A percentile compares a stretch with the other conserved stretches of the same genome.
These are phyloP conservation scores for Stenotaenia linearis DNA, from an alignment of 2,888 invertebrate genomes.

Conservation along the genomic window DNA sequence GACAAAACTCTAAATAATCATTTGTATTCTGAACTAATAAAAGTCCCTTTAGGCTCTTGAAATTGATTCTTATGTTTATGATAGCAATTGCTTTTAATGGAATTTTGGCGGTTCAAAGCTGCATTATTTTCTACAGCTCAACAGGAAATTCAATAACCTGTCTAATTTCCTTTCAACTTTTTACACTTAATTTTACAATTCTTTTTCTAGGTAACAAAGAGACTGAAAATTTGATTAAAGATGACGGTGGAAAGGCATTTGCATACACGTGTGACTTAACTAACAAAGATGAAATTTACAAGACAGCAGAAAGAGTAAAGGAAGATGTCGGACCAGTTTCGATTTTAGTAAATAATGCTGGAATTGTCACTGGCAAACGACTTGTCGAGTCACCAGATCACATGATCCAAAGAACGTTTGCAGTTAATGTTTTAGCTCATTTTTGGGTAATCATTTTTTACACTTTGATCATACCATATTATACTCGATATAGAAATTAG, in stretches of 20 bases:
- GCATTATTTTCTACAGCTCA: too few relatives aligned
- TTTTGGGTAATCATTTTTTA: conserved; percentile 88
- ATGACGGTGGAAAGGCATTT: conserved; percentile 63
- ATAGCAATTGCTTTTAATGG: too few relatives aligned
- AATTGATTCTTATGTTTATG: too few relatives aligned
- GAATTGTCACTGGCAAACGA: conserved; percentile 72
- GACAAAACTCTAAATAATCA: too few relatives aligned
- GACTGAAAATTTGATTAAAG: conserved; percentile 65
- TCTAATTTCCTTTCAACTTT: too few relatives aligned
- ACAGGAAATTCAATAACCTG: too few relatives aligned
- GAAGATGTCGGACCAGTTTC: conserved; percentile 73
- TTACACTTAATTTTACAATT: neutral
- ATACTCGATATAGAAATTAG: neutral
- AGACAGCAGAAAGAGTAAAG: conserved; percentile 64
- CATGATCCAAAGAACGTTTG: conserved; percentile 77
- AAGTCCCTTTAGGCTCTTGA: too few relatives aligned
- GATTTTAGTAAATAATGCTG: conserved; percentile 86
- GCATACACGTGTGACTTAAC: conserved; percentile 78
- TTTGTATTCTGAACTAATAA: too few relatives aligned
- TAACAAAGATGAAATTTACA: conserved; percentile 71
- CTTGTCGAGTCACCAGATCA: conserved; percentile 79
- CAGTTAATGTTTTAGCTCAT: conserved; percentile 81
- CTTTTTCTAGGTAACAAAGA: conserved; percentile 62
- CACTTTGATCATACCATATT: too few relatives aligned
- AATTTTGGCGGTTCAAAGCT: too few relatives aligned